Base-by-base conservation (phyloP, 2,888 invertebrate species). In the Molorchus minor region DNA sequence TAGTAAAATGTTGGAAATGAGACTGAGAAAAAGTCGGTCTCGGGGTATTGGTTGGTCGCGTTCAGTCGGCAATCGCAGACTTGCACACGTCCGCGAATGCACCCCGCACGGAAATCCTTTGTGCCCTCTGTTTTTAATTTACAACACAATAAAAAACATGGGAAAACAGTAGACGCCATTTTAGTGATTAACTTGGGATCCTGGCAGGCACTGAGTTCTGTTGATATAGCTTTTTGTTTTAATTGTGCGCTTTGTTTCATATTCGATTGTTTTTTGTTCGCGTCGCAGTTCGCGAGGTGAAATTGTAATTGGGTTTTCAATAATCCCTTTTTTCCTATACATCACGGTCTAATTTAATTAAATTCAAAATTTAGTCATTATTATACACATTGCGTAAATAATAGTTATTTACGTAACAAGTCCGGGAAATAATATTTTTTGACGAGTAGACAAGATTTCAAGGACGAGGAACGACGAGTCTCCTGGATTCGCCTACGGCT, bases 81-180 rank as follows among this genome's bases (percentile, higher is more conserved):
- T 74, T 74, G 77, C 78, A 77, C 77, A 77, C 77, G 75, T 76
- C 69, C 74, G 71, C 70, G 70, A 71, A 52, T 41, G 73, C 72
- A 74, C 70, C 73, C 72, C 73, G 76, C 72, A 74, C 77, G 76
- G 76, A 77, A 76, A 71, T 72, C 75, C 76, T 78, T 80, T 81
- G 81, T 81, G 68, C 65, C 56, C 75, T 75, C 77, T 78, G 79
- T 80, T 81, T n/a, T 81, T 80, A 80, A 80, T 81, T 80, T 81
- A 78, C 80, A 80, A 79, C 78, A 81, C 80, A 81, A 81, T 81
- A 80, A 81, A 81, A 81, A 81, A 81, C 81, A 80, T 80, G 81
- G 81, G 81, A 81, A 80, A 81, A 81, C 80, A 80, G 80, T 80
- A 80, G 81, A 80, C 80, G 81, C 80, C 81, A 80, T 80, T 81